Base-by-base conservation (phyloP, 2,888 invertebrate genomes). In the Caenorhabditis angaria region DNA sequence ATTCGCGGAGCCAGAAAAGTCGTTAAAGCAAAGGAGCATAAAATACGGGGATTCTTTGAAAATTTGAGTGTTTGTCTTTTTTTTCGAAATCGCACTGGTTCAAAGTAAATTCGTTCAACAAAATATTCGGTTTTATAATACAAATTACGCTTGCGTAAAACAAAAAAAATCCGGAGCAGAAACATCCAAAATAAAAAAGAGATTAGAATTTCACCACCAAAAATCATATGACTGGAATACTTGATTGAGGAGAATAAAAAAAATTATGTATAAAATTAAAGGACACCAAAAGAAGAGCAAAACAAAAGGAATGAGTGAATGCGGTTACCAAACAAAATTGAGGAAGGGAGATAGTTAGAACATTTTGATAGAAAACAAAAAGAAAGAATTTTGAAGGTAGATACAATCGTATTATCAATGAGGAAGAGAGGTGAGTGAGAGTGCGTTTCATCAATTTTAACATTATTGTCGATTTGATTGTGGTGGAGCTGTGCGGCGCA, bases 391-490 rank as follows among this genome's bases (percentile, higher is more conserved):
- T 5, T 41, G 10, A 12, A 12, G 41, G 41, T 14, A 41, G 41
- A 41, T 12, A 18, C 41, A 41, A 18, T 41, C 41, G 41, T 41
- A 41, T 41, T 41, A 18, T 41, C 3, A 10, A 14, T 41, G 41
- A 41, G 41, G 41, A 41, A 41, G 41, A 41, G 18, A 18, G 14
- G 41, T 41, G 35, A 6, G 8, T 35, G 8, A 35, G 14, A 14
- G 35, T 6, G 35, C 14, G 35, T 10, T 35, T 8, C 48, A 55
- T 41, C 51, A 64, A 29, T 54, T 48, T 41, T 28, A 2, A 48
- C 53, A 50, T 65, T 56, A 70, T 63, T 70, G 70, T 54, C 71
- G 66, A 60, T 63, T 67, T 56, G 66, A 63, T 70, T 66, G 71
- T 55, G 25, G 20, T 5, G 35, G 35, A 32, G 32, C 35, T n/a